Percentiles rank a stretch among this genome's conserved stretches.
Evolutionary conservation across 2,113 vertebrate species (phyloP).

Genomic region (Ammospiza nelsoni): DNA sequence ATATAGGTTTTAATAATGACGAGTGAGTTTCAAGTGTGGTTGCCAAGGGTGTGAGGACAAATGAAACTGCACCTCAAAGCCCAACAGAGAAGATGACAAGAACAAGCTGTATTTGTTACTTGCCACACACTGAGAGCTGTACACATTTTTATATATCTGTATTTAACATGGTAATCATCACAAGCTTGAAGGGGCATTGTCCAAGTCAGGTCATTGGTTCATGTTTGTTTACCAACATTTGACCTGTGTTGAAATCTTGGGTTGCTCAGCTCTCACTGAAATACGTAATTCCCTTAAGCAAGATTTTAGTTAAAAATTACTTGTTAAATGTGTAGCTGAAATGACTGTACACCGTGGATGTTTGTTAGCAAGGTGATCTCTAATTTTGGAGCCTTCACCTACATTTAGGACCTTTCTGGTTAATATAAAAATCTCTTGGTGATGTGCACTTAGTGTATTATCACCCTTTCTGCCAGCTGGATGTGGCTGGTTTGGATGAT

Average conservation of each 20-base stretch:
- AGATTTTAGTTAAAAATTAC: neutral
- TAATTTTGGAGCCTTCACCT: neutral
- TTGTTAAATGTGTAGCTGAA: neutral
- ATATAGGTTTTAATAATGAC: neutral
- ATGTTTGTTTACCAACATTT: slow-evolving; percentile 33
- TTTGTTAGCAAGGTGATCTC: neutral
- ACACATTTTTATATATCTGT: neutral
- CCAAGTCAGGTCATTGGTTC: neutral
- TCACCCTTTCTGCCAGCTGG: neutral
- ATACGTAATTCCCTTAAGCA: neutral
- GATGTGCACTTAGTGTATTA: neutral
- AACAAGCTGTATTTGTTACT: neutral
- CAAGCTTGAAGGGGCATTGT: neutral
- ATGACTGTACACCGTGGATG: neutral
- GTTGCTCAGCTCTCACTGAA: neutral
- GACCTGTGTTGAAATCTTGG: slow-evolving; percentile 32
- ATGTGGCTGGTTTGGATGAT: neutral
- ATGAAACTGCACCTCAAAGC: neutral
- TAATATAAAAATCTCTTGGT: neutral
- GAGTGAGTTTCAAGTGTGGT: neutral
- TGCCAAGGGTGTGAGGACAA: neutral
- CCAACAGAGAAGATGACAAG: neutral
- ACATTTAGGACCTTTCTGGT: neutral
- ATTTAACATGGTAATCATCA: neutral
- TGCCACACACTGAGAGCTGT: neutral